Evolutionary conservation across 2,113 vertebrate genomes (phyloP).

Genomic region (Rhea pennata): DNA sequence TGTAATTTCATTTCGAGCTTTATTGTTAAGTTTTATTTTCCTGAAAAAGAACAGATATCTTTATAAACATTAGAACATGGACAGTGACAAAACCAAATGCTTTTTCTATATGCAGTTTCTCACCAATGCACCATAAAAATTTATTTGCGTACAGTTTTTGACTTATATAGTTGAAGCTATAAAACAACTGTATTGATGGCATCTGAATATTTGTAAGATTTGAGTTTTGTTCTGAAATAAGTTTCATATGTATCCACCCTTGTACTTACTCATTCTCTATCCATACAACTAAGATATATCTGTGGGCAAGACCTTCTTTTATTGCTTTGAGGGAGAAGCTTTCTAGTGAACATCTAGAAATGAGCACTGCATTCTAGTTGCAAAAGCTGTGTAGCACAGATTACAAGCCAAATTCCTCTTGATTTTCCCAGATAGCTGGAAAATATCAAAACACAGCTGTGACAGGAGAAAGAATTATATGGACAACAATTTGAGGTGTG

Average conservation of each 20-base stretch:
- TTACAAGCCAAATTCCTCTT: conserved; percentile 38
- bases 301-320: not conserved
- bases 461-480: not conserved
- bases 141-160: not conserved
- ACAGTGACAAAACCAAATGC: not conserved
- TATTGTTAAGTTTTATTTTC: not conserved
- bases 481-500: not conserved
- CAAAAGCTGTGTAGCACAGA: not conserved
- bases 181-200: not conserved
- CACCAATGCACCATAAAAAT: not conserved
- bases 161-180: not conserved
- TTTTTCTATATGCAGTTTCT: not conserved
- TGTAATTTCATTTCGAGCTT: not conserved
- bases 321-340: not conserved
- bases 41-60: not conserved
- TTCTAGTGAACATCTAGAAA: conserved; percentile 16
- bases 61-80: not conserved
- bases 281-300: rapidly evolving
- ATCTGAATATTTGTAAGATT: not conserved
- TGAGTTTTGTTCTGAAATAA: not conserved
- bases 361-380: not conserved
- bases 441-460: not conserved
- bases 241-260: not conserved
- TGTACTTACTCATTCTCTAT: not conserved
- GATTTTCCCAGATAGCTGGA: conserved; percentile 23